Evolutionary conservation across 1,140 invertebrate species (phyloP).

Genomic region (Metopolophium dirhodum): DNA sequence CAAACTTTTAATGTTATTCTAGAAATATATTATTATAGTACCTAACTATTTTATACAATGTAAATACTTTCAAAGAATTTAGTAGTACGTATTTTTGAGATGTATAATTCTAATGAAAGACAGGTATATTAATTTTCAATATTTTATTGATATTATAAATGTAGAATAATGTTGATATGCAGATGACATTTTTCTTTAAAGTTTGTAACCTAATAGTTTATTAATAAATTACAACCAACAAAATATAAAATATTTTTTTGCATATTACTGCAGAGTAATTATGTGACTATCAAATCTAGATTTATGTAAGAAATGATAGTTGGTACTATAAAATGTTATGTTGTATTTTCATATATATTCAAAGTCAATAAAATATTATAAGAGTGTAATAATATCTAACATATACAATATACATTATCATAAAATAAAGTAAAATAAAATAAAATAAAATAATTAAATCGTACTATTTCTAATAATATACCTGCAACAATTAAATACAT

Average conservation of each 20-base stretch:
- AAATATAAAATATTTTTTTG: background rate
- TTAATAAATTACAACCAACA: background rate
- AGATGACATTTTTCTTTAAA: background rate
- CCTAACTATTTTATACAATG: background rate
- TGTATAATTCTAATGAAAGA: background rate
- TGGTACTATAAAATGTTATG: background rate
- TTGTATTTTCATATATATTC: background rate
- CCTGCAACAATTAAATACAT: background rate
- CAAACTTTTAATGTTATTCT: background rate
- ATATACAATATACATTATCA: background rate
- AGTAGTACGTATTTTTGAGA: background rate
- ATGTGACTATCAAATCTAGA: background rate
- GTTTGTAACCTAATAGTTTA: background rate
- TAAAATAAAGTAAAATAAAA: background rate
- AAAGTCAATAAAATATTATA: background rate
- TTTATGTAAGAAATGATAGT: background rate
- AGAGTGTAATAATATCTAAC: background rate
- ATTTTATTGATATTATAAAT: background rate
- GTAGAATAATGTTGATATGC: background rate
- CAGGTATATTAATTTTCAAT: background rate
- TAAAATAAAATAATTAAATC: background rate
- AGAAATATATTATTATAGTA: background rate
- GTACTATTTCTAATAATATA: background rate
- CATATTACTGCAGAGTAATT: background rate
- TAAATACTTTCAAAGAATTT: background rate